Evolutionary conservation across 2,113 vertebrate genomes (phyloP), one percentile per base, ranked within the genome.

Genomic region (Emydocephalus ijimae): DNA sequence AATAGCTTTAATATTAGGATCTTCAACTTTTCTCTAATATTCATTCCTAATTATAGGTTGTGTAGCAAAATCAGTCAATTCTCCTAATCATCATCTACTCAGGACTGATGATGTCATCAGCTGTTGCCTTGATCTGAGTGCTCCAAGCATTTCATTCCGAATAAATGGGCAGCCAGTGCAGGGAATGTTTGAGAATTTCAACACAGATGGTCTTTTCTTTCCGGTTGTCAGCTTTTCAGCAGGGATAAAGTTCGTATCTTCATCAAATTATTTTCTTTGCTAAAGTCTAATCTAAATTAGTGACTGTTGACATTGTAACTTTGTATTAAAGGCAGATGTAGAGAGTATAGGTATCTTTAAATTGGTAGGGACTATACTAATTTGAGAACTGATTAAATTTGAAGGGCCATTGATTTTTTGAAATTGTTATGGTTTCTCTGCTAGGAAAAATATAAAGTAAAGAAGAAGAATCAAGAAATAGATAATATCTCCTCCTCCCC

Each of bases 101-200:
- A 97, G 96, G 94, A 98, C 97, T 0, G 99, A 99, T 0, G 99
- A 99, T 34, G 99, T 99, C 92, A 98, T 99, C 94, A 99, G 99
- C 97, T 99, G 99, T 97, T 99, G 99, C 94, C 97, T 99, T 96
- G 99, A 99, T 89, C 98, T 99, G 52, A 99, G 98, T 12, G 98
- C 98, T 43, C 99, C 99, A 23, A 99, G 99, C 92, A 99, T 99
- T 96, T 99, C 99, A 6, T 99, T 99, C 96, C 98, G 99, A 92
- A 99, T 99, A 96, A 99, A 99, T 1, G 99, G 99, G 7, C 99
- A 99, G 64, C 99, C 99, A 1, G 99, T 99, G 86, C 99, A 99
- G 97, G 99, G 99, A 91, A 99, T 99, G 99, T 99, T 99, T 92
- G 99, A 99, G 97, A 99, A 99, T 97, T 99, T 99, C 98, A 99